Evolutionary conservation across 2,113 vertebrate species (phyloP).

Genomic region (Laticauda colubrina): DNA sequence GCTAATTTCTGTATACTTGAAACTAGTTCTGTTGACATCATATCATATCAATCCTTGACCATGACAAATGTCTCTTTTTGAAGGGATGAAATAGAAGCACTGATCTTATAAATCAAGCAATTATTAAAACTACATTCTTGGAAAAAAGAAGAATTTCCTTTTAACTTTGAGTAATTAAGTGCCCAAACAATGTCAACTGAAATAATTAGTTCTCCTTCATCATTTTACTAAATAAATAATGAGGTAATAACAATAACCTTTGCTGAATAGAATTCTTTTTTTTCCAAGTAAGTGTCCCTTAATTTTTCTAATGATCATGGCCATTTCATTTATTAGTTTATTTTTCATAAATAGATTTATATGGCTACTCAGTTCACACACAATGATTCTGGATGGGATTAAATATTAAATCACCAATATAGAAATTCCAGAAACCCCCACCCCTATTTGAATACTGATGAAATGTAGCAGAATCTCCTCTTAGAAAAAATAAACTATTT

Average conservation of each 20-base stretch:
- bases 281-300: neutral
- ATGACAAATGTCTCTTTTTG: neutral
- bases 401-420: neutral
- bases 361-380: neutral
- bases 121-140: neutral
- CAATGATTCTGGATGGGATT: neutral
- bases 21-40: too few species aligned
- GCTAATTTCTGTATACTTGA: too few species aligned
- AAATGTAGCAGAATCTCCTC: neutral
- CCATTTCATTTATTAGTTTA: neutral
- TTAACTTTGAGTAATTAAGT: neutral
- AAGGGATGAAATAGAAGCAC: neutral
- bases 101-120: neutral
- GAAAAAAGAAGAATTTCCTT: neutral
- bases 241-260: neutral
- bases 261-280: neutral
- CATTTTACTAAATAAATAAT: neutral
- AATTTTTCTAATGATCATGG: neutral
- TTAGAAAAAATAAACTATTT: neutral
- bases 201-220: neutral
- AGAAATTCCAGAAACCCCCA: neutral
- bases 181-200: neutral
- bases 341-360: neutral
- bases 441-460: neutral
- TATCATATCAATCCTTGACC: too few species aligned